These are phyloP conservation scores for Pseudoips prasinana DNA, from an alignment of 2,888 invertebrate species.

Conservation along the genomic window DNA sequence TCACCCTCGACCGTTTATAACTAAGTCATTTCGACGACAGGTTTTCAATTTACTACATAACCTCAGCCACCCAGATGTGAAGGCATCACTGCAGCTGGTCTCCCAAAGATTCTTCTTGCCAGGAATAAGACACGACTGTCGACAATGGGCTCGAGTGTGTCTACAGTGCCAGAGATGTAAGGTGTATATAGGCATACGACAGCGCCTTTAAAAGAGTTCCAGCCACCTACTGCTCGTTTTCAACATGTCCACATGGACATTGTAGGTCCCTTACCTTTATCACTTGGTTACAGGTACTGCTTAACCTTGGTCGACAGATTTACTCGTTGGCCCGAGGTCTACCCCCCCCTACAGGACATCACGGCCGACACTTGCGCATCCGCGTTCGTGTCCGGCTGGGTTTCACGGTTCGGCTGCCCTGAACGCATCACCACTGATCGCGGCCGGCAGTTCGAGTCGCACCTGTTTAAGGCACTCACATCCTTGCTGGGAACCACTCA, in stretches of 20 bases:
- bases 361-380: constrained; percentile 45
- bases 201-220: not conserved
- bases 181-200: constrained; percentile 26
- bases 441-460: too few relatives aligned
- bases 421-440: too few relatives aligned
- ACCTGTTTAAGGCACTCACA: too few relatives aligned
- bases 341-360: constrained; percentile 43
- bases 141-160: constrained; percentile 40
- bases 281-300: constrained; percentile 23
- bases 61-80: constrained; percentile 5
- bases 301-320: constrained; percentile 35
- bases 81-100: constrained; percentile 24
- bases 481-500: too few relatives aligned
- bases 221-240: constrained; percentile 1
- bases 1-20: constrained; percentile 2
- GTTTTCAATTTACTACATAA: constrained; percentile 3
- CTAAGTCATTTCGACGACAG: not conserved
- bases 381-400: constrained; percentile 49
- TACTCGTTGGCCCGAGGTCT: constrained; percentile 54
- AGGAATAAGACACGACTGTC: constrained; percentile 39
- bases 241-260: constrained; percentile 44
- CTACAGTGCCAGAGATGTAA: constrained; percentile 45
- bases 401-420: constrained; percentile 49
- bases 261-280: constrained; percentile 26
- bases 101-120: constrained; percentile 50